Conservation (phyloP, 2,888 invertebrate genomes). For the Drepana falcataria region DNA sequence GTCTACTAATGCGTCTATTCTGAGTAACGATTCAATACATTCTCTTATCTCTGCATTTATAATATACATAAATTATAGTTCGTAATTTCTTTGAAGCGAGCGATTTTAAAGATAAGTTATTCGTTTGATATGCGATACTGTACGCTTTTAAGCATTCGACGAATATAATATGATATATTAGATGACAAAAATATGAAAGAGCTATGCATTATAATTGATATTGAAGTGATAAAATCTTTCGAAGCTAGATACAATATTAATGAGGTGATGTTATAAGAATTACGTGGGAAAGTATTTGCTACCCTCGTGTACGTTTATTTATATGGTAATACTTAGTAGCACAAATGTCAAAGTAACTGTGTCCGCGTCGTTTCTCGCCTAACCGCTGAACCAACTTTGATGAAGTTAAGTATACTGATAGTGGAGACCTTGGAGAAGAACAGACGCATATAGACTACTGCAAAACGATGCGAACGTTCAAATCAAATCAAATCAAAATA, state of each 20-base stretch:
- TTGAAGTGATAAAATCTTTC: background rate
- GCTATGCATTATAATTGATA: background rate
- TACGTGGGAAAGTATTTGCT: background rate
- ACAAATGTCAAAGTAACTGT: too few relatives aligned
- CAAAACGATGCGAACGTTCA: too few relatives aligned
- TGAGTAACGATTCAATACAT: background rate
- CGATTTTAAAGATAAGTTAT: background rate
- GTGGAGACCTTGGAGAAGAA: too few relatives aligned
- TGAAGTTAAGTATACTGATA: too few relatives aligned
- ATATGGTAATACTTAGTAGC: too few relatives aligned
- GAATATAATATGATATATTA: constrained; percentile 1
- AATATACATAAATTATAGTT: background rate
- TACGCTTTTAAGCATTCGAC: background rate
- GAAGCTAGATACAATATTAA: background rate
- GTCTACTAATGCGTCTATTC: background rate
- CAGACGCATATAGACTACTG: too few relatives aligned
- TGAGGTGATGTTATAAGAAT: background rate
- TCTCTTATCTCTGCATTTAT: background rate
- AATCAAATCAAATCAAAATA: too few relatives aligned
- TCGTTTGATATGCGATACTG: constrained; percentile 2
- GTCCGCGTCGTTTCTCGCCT: too few relatives aligned
- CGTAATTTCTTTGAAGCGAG: background rate
- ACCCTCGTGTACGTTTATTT: background rate
- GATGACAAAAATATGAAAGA: background rate
- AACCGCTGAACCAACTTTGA: too few relatives aligned